Percentiles rank a stretch among this genome's conserved stretches.
Conservation (phyloP, 2,888 invertebrate species). For the Ctenicera cuprea region DNA sequence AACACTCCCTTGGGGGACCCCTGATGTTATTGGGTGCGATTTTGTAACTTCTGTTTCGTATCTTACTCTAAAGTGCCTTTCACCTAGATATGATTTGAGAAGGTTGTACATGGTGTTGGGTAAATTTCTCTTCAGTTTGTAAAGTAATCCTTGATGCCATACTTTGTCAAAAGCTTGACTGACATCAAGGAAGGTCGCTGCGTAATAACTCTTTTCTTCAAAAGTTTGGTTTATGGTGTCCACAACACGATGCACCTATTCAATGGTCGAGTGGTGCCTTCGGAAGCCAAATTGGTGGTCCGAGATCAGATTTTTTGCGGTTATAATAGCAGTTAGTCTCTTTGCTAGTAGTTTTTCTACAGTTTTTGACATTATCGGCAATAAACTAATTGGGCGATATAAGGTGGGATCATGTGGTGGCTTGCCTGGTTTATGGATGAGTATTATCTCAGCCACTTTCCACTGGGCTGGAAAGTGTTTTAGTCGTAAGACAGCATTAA, state of each 20-base stretch:
- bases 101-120: neutral
- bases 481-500: no score
- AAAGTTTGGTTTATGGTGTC: neutral
- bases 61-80: neutral
- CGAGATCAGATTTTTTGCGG: neutral
- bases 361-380: neutral
- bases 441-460: no score
- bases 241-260: neutral
- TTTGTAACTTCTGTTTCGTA: neutral
- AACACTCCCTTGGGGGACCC: neutral
- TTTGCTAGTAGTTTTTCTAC: neutral
- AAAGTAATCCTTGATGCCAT: no score
- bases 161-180: neutral
- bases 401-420: neutral
- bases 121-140: slow-evolving; percentile 1
- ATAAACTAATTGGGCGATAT: neutral
- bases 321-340: neutral
- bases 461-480: no score
- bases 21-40: neutral
- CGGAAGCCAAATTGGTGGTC: neutral
- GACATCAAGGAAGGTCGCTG: neutral
- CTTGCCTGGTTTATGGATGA: no score
- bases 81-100: neutral
- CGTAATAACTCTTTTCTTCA: neutral
- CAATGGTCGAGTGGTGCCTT: neutral